These are phyloP conservation scores for Pimephales promelas DNA, from an alignment of 2,113 vertebrate genomes.

Conservation along the genomic window DNA sequence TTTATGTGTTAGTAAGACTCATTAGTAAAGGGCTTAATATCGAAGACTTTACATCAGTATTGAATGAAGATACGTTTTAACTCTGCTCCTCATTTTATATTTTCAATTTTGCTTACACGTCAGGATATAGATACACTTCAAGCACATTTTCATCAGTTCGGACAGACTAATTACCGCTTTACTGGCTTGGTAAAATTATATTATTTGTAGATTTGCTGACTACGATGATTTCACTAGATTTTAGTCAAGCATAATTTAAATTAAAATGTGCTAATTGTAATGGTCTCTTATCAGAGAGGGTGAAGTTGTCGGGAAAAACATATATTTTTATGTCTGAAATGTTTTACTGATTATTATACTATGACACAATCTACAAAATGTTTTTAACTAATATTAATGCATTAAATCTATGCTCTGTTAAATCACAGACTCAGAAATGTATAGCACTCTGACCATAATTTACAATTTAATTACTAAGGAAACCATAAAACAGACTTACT, in stretches of 20 bases:
- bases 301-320: not conserved
- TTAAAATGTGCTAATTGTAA: not conserved
- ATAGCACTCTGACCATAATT: slow-evolving; percentile 1
- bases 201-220: not conserved
- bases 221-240: too few species aligned
- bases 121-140: not conserved
- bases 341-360: not conserved
- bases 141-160: not conserved
- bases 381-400: not conserved
- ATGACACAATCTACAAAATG: not conserved
- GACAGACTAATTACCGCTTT: not conserved
- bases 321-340: not conserved
- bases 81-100: slow-evolving; percentile 10
- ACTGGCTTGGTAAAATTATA: not conserved
- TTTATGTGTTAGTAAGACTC: slow-evolving; percentile 32
- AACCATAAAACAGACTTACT: slow-evolving; percentile 18
- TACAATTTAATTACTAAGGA: slow-evolving; percentile 32
- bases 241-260: not conserved
- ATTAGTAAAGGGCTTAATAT: slow-evolving; percentile 43
- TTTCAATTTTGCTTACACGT: slow-evolving; percentile 14
- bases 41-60: slow-evolving; percentile 28
- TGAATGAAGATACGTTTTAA: slow-evolving; percentile 27
- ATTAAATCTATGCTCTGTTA: too few species aligned
- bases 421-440: not conserved
- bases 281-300: not conserved